These are phyloP conservation scores for Zoanthus sansibaricus DNA, from an alignment of 92 coral and sea anemone species.

Conservation along the genomic window DNA sequence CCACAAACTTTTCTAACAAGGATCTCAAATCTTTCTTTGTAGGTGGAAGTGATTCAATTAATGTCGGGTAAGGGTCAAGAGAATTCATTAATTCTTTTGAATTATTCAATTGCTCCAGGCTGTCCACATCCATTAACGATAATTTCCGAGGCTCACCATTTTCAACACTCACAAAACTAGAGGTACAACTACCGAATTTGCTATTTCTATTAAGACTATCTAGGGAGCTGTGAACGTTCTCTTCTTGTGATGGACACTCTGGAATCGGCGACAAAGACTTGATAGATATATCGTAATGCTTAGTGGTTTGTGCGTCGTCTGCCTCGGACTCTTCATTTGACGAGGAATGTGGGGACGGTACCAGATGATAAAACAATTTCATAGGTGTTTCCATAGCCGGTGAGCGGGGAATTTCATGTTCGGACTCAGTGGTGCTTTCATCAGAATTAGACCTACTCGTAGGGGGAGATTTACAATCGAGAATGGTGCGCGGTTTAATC, in stretches of 20 bases:
- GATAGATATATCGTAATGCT: slow-evolving; percentile 55
- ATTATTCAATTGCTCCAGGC: slow-evolving; percentile 56
- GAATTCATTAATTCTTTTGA: slow-evolving; percentile 61
- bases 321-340: slow-evolving; percentile 82
- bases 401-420: slow-evolving; percentile 87
- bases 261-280: slow-evolving; percentile 85
- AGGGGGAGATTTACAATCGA: slow-evolving; percentile 15
- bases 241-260: slow-evolving; percentile 86
- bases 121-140: slow-evolving; percentile 51
- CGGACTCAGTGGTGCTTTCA: slow-evolving; percentile 70
- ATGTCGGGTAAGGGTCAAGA: slow-evolving; percentile 43
- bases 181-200: slow-evolving; percentile 67
- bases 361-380: slow-evolving; percentile 93
- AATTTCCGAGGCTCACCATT: slow-evolving; percentile 47
- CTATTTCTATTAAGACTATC: slow-evolving; percentile 48
- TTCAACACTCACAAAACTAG: slow-evolving; percentile 64
- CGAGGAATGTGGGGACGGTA: slow-evolving; percentile 95
- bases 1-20: slow-evolving; percentile 85
- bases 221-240: slow-evolving; percentile 62
- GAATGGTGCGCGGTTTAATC: slow-evolving; percentile 28
- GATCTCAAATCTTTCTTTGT: slow-evolving; percentile 80
- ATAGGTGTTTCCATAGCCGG: slow-evolving; percentile 95
- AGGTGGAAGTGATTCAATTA: slow-evolving; percentile 54
- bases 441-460: slow-evolving; percentile 66
- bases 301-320: slow-evolving; percentile 74